Evolutionary conservation across 2,113 vertebrate species (phyloP).

Genomic region (Psophia crepitans): DNA sequence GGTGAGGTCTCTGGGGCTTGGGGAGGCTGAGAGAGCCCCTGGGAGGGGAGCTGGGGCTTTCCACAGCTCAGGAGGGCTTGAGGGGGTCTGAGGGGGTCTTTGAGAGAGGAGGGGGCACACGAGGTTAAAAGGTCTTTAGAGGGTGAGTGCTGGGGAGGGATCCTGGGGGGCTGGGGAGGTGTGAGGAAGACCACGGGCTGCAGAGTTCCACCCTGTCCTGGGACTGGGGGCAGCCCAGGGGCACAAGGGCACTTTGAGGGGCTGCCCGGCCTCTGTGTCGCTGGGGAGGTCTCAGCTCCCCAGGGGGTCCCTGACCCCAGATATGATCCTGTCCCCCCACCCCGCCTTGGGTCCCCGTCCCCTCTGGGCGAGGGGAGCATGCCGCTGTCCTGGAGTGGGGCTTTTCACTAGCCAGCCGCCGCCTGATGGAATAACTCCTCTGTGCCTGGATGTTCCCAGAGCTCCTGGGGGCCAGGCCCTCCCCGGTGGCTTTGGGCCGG

Average conservation of each 20-base stretch:
- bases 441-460: background rate
- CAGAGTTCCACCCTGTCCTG: no score
- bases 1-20: background rate
- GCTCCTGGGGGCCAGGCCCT: background rate
- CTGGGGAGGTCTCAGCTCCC: background rate
- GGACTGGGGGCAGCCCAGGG: no score
- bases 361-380: background rate
- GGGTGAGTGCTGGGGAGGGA: background rate
- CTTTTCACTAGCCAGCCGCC: background rate
- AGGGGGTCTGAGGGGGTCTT: background rate
- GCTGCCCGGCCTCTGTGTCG: background rate
- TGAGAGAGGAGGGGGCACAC: no score
- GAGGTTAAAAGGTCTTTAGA: no score
- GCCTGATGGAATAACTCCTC: background rate
- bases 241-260: accelerated
- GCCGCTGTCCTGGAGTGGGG: no score
- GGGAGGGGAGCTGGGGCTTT: background rate
- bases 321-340: background rate
- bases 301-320: background rate
- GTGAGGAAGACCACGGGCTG: background rate
- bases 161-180: no score
- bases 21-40: background rate
- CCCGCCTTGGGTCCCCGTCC: accelerated
- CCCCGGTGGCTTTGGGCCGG: background rate
- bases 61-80: background rate